A percentile compares a stretch with the other conserved stretches of the same genome.
phyloP scores from a whole-genome alignment of 2,888 invertebrate genomes.

The Ryuthela nishihirai region DNA sequence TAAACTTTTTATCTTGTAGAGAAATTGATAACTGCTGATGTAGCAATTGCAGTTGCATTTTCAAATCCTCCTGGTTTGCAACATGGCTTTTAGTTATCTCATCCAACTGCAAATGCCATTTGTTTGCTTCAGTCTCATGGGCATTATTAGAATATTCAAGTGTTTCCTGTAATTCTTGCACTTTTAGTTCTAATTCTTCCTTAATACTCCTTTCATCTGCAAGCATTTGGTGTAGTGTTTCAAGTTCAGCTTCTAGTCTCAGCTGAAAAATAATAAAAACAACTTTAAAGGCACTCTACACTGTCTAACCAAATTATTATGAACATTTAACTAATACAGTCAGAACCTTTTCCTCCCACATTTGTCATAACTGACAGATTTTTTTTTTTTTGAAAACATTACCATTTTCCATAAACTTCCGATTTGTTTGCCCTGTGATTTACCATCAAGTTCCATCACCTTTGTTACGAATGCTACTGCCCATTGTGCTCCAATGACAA shows the following conservation, averaged over 20 bases:
- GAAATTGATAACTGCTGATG: not conserved
- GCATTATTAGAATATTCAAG: slow-evolving; percentile 2
- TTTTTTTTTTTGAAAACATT: too few species aligned
- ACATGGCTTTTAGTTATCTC: slow-evolving; percentile 1
- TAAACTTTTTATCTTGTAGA: slow-evolving; percentile 7
- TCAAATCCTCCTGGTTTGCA: slow-evolving; percentile 1
- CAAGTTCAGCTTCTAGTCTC: slow-evolving; percentile 22
- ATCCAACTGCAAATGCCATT: slow-evolving; percentile 5
- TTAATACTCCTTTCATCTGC: slow-evolving; percentile 9
- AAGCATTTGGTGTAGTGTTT: slow-evolving; percentile 12
- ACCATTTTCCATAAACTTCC: too few species aligned
- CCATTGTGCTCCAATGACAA: too few species aligned
- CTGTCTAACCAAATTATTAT: too few species aligned
- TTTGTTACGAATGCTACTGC: too few species aligned
- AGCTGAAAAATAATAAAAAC: not conserved
- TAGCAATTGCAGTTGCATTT: slow-evolving; percentile 8
- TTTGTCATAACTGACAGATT: too few species aligned
- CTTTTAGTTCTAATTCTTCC: not conserved
- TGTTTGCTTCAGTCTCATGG: slow-evolving; percentile 1
- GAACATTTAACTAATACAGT: too few species aligned
- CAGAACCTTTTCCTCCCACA: too few species aligned
- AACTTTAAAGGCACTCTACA: not conserved
- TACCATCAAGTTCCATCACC: too few species aligned
- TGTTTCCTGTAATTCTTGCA: slow-evolving; percentile 4
- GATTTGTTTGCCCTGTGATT: too few species aligned